Evolutionary conservation across 2,113 vertebrate genomes (phyloP), one percentile per base, ranked within the genome.

Genomic region (Nanorana parkeri): DNA sequence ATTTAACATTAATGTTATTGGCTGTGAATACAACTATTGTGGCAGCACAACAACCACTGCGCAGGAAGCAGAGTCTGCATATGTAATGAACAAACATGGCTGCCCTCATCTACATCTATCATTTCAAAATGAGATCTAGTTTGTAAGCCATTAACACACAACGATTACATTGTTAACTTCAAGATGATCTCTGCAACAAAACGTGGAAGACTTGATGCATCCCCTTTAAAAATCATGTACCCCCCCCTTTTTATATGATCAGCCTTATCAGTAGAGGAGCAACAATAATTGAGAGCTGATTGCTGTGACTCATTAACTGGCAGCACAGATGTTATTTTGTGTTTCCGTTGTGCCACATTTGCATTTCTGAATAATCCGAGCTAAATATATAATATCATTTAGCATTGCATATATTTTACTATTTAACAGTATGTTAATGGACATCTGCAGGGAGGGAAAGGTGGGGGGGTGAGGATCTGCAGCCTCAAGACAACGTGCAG

Each of bases 331-430:
- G 79, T 81, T 32, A 29, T 65, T 73, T 58, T 54, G 51, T 36
- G 7, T 68, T 72, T 67, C 28, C 23, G 24, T 72, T 23, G 21
- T 51, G 21, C 7, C 17, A 26, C 16, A 54, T 80, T 63, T 71
- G 26, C 58, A 81, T 81, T 65, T 65, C 72, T 81, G 79, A 81
- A 81, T 81, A 81, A 73, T 73, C 68, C 21, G 20, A 55, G 10
- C 58, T 29, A 75, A 75, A 60, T 61, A 54, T 71, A 36, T 36
- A n/a, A 61, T 75, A n/a, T 61, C 0, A 23, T 61, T 75, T 75
- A 41, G 16, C 28, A 41, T 60, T 75, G 24, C 51, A 56, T 72
- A 28, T 28, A 29, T 75, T 60, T 29, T 7, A n/a, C 17, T 75
- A 41, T 75, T 74, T 75, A 61, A 13, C 29, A 60, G 26, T 17